Conservation (phyloP, 2,113 vertebrate genomes). For the Nesoenas mayeri region DNA sequence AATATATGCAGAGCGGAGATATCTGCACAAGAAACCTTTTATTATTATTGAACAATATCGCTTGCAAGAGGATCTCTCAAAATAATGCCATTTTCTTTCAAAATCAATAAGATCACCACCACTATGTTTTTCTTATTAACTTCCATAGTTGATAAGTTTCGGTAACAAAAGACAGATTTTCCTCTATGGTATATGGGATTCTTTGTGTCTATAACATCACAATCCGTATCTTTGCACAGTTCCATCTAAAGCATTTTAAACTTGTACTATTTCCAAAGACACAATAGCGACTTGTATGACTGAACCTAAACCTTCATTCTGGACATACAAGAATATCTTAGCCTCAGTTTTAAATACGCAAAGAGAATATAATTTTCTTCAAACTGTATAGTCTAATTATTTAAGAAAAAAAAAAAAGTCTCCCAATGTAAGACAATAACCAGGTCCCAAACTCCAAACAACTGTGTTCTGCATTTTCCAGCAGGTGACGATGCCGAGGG, state of each 20-base stretch:
- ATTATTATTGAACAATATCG: neutral
- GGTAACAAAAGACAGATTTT: neutral
- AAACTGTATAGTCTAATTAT: neutral
- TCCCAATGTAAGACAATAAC: neutral
- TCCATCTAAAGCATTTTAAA: neutral
- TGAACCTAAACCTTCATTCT: neutral
- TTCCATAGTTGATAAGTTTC: neutral
- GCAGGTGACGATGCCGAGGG: neutral
- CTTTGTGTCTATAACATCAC: neutral
- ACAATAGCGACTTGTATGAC: rapidly evolving
- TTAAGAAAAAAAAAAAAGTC: neutral
- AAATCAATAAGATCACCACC: neutral
- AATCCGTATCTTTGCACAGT: too few relatives aligned
- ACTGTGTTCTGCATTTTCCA: neutral
- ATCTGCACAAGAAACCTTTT: neutral
- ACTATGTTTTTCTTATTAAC: neutral
- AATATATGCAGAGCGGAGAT: neutral
- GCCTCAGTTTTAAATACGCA: neutral
- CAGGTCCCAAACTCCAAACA: neutral
- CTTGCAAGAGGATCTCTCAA: neutral
- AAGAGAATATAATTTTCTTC: neutral
- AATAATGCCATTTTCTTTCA: neutral
- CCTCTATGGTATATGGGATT: rapidly evolving
- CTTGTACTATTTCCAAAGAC: neutral
- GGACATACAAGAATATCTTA: neutral